Conservation (phyloP, 2,888 invertebrate genomes). For the Galerucella pusilla region DNA sequence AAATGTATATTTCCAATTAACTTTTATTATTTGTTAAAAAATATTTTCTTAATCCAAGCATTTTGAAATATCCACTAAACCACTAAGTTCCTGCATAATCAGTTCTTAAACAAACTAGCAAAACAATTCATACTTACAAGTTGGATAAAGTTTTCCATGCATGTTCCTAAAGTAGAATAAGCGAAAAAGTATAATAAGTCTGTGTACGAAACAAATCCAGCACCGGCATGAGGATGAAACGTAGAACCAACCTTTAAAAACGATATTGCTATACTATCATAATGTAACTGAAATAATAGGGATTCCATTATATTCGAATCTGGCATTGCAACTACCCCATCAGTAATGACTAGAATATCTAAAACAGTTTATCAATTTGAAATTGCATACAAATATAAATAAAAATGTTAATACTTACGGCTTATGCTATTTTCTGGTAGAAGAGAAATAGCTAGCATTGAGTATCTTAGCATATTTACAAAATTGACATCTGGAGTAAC, state of each 20-base stretch:
- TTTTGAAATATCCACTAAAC: too few relatives aligned
- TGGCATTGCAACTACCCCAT: slow-evolving; percentile 78
- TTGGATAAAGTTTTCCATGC: slow-evolving; percentile 70
- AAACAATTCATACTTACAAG: slow-evolving; percentile 59
- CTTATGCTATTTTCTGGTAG: slow-evolving; percentile 81
- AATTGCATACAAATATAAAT: not conserved
- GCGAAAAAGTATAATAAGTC: slow-evolving; percentile 82
- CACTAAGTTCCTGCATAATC: too few relatives aligned
- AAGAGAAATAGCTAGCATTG: slow-evolving; percentile 78
- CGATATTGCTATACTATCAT: slow-evolving; percentile 78
- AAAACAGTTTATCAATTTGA: slow-evolving; percentile 51
- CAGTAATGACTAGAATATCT: slow-evolving; percentile 80
- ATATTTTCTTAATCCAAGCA: too few relatives aligned
- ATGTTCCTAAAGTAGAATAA: slow-evolving; percentile 79
- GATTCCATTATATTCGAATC: slow-evolving; percentile 79
- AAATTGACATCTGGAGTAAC: slow-evolving; percentile 77
- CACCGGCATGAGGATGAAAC: slow-evolving; percentile 74
- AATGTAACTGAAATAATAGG: slow-evolving; percentile 77
- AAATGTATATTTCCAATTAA: slow-evolving; percentile 39
- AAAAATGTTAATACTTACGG: slow-evolving; percentile 66
- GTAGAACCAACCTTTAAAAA: slow-evolving; percentile 78
- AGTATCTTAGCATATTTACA: slow-evolving; percentile 81
- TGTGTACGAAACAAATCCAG: slow-evolving; percentile 77
- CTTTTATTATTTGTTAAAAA: too few relatives aligned
- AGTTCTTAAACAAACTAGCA: too few relatives aligned